Percentiles rank a stretch among this genome's conserved stretches.
Evolutionary conservation across 1,140 invertebrate genomes (phyloP).

Genomic region (Scaptodrosophila lebanonensis): DNA sequence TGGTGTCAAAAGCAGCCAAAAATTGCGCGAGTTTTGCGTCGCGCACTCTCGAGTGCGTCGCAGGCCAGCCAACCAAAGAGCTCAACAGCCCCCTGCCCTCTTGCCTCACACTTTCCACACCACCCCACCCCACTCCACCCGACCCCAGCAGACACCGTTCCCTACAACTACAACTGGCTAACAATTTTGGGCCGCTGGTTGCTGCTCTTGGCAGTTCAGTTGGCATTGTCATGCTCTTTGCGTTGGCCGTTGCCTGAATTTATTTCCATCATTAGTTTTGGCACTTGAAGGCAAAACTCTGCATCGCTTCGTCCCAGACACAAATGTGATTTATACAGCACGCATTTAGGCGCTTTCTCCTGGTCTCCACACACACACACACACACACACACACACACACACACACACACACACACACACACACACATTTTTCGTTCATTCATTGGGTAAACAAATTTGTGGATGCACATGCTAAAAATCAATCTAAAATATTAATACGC

Average conservation of each 20-base stretch:
- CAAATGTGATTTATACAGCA: slow-evolving; percentile 73
- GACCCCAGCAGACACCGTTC: neutral
- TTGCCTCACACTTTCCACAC: neutral
- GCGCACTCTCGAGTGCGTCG: slow-evolving; percentile 42
- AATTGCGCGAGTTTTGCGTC: slow-evolving; percentile 34
- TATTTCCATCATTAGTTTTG: slow-evolving; percentile 76
- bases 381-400: neutral
- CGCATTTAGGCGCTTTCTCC: no score
- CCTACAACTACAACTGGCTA: slow-evolving; percentile 31
- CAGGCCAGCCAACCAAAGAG: slow-evolving; percentile 31
- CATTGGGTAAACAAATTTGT: no score
- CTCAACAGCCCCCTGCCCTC: neutral
- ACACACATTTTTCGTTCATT: neutral
- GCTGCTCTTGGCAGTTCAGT: slow-evolving; percentile 52
- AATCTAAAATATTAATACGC: slow-evolving; percentile 9
- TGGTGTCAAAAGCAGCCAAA: slow-evolving; percentile 75
- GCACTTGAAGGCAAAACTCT: slow-evolving; percentile 68
- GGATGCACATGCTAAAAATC: no score
- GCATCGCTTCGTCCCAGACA: no score
- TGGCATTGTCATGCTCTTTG: slow-evolving; percentile 55
- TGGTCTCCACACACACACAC: slow-evolving; percentile 20
- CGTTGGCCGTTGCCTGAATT: slow-evolving; percentile 51
- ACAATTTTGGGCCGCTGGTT: slow-evolving; percentile 18
- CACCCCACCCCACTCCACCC: neutral
- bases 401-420: neutral